These are phyloP conservation scores for Aspidiotus rigidus DNA, from an alignment of 2,888 invertebrate genomes.

Conservation along the genomic window DNA sequence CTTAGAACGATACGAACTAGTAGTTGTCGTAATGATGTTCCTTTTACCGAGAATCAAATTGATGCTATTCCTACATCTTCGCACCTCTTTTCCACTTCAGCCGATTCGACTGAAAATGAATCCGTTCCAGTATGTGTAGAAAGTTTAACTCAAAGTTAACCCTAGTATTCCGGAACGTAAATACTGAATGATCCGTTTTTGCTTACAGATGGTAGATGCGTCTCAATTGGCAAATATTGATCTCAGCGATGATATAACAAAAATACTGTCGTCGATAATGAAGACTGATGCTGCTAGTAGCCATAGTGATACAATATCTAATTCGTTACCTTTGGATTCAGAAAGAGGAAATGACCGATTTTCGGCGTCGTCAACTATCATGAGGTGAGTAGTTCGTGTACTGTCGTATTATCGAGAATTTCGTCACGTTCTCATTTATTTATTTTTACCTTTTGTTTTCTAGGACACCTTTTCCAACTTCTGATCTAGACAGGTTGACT, in stretches of 20 bases:
- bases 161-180: neutral
- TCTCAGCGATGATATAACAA: constrained; percentile 37
- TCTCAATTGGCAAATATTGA: constrained; percentile 34
- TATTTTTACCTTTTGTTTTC: neutral
- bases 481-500: neutral
- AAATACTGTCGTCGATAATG: constrained; percentile 37
- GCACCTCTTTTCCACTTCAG: constrained; percentile 6
- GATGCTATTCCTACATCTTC: neutral
- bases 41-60: constrained; percentile 3
- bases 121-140: constrained; percentile 18
- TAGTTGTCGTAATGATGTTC: constrained; percentile 13
- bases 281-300: constrained; percentile 6
- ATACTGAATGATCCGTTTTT: neutral
- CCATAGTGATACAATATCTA: neutral
- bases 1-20: constrained; percentile 26
- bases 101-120: constrained; percentile 18
- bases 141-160: neutral
- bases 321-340: constrained; percentile 1
- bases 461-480: constrained; percentile 16
- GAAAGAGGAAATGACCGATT: constrained; percentile 7
- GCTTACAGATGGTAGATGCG: constrained; percentile 24
- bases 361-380: neutral
- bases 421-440: neutral
- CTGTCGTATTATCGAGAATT: neutral
- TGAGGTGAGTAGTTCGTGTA: neutral